These are phyloP conservation scores for Meloidogyne hapla DNA, from an alignment of 1,140 invertebrate genomes.

Conservation along the genomic window DNA sequence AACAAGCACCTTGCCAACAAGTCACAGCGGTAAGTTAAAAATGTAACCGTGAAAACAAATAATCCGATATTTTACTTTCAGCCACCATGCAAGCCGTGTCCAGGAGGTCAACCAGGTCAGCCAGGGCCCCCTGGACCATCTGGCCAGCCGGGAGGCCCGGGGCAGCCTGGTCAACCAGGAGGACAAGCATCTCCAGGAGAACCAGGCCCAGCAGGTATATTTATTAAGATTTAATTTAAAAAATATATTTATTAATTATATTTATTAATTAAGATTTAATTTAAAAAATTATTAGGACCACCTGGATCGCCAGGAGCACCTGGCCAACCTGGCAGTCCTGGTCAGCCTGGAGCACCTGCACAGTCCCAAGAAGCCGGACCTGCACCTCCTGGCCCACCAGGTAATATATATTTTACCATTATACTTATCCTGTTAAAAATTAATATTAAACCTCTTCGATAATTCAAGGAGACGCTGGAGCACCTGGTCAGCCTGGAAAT, in stretches of 20 bases:
- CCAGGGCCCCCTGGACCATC: slow-evolving; percentile 51
- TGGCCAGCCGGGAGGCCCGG: slow-evolving; percentile 48
- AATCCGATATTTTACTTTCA: neutral
- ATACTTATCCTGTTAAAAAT: too few species aligned
- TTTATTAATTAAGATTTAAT: too few species aligned
- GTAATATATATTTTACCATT: slow-evolving; percentile 7
- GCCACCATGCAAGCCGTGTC: slow-evolving; percentile 43
- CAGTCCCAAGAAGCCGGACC: slow-evolving; percentile 42
- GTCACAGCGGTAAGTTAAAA: slow-evolving; percentile 19
- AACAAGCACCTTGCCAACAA: slow-evolving; percentile 28
- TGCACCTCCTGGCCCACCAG: slow-evolving; percentile 31
- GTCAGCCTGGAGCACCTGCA: slow-evolving; percentile 52
- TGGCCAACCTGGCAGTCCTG: slow-evolving; percentile 41
- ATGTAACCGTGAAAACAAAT: neutral
- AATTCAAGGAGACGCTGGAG: slow-evolving; percentile 31
- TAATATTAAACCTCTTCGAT: too few species aligned
- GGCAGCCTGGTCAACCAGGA: slow-evolving; percentile 41
- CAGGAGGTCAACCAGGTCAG: slow-evolving; percentile 44
- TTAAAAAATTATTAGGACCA: too few species aligned
- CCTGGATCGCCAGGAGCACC: slow-evolving; percentile 41
- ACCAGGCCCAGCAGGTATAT: slow-evolving; percentile 28
- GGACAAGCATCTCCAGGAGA: slow-evolving; percentile 32
- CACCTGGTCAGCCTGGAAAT: slow-evolving; percentile 30
- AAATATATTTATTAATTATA: too few species aligned
- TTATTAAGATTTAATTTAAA: too few species aligned